Evolutionary conservation across 2,113 vertebrate species (phyloP), one percentile per base, ranked within the genome.

Genomic region (Rhinolophus sinicus): DNA sequence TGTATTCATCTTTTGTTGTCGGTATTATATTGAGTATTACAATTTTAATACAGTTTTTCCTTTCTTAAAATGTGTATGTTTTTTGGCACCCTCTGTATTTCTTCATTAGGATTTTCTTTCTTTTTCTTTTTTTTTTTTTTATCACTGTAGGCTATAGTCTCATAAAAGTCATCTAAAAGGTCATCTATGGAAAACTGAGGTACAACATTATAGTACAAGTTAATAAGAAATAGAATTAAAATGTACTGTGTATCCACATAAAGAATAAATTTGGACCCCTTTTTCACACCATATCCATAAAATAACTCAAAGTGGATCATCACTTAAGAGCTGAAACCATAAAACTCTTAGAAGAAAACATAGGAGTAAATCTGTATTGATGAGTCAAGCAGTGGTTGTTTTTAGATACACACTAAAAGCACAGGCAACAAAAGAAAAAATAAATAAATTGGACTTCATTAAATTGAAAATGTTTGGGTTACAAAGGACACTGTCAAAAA

Each of bases 401-500:
- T 87, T 82, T 87, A 87, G 58, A 88, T 60, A 82, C 2, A 6
- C 52, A 35, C 21, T 70, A 56, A 78, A 95, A 96, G 15, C 8
- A 30, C 64, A 94, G 50, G 52, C 58, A 84, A 70, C 44, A 64
- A 50, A 82, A 96, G 52, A 77, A 83, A 87, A 33, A 93, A 83
- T 9, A 88, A 47, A 50, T 35, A 91, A 44, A 67, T 33, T 38
- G n/a, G 35, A 69, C 26, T 93, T 93, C 38, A 93, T 67, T n/a
- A 78, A 58, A 60, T n/a, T 54, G 50, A 75, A 95, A 96, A 62
- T 50, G 62, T 95, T 75, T 38, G 18, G 44, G 35, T 95, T 92
- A 70, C 52, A 92, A 54, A 62, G 56, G 30, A 64, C 16, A 30
- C 30, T 26, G 14, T 33, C 24, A 60, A 95, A 67, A 90, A 82